Conservation (phyloP, 1,140 invertebrate species). For the Tetramorium alpestre region DNA sequence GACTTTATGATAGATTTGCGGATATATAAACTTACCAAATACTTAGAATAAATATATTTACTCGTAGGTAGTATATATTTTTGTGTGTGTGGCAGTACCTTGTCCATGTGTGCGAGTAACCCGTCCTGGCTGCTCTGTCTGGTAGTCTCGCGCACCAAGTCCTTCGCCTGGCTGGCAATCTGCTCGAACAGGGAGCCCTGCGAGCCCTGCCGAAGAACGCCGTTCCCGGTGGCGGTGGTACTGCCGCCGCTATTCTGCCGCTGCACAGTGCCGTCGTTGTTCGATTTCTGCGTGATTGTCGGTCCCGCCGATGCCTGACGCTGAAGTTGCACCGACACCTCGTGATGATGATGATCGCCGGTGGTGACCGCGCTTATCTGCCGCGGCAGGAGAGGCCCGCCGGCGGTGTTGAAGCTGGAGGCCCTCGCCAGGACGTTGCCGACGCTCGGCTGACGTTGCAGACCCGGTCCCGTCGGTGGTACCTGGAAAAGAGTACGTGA, state of each 20-base stretch:
- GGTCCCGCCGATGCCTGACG: constrained; percentile 68
- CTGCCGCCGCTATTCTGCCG: constrained; percentile 78
- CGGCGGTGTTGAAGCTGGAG: constrained; percentile 86
- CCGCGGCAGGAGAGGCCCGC: constrained; percentile 76
- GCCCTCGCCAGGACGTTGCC: constrained; percentile 88
- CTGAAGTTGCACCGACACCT: constrained; percentile 42
- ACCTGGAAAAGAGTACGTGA: constrained; percentile 68
- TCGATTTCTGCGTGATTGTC: constrained; percentile 70
- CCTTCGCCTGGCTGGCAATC: constrained; percentile 94
- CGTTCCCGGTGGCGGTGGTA: constrained; percentile 78
- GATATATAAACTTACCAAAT: too few relatives aligned
- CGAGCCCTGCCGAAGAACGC: constrained; percentile 90
- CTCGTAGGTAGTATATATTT: too few relatives aligned
- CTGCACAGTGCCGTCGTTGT: constrained; percentile 69
- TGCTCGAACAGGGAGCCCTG: constrained; percentile 94
- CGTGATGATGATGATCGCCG: constrained; percentile 41
- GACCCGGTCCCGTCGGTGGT: constrained; percentile 85
- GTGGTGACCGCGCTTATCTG: constrained; percentile 75
- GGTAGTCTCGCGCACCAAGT: constrained; percentile 93
- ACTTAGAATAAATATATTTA: too few relatives aligned
- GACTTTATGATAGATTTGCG: too few relatives aligned
- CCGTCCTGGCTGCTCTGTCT: constrained; percentile 96
- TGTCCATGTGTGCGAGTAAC: constrained; percentile 95
- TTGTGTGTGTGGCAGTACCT: constrained; percentile 79
- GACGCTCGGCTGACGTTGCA: constrained; percentile 88